Evolutionary conservation across 2,113 vertebrate species (phyloP).

Genomic region (Zeus faber): DNA sequence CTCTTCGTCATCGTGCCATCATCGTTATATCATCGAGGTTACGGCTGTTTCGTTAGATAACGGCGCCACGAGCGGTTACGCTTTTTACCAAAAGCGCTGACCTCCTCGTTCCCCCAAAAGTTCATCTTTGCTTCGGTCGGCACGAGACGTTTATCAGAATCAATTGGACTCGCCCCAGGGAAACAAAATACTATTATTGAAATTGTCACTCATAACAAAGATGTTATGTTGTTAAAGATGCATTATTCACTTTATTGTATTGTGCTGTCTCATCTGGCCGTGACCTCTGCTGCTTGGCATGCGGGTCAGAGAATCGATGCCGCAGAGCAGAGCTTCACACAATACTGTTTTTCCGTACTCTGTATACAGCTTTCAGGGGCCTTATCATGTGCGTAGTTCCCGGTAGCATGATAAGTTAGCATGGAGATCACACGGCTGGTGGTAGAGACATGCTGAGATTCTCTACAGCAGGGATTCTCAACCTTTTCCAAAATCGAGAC

Average conservation of each 20-base stretch:
- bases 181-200: background rate
- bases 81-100: constrained; percentile 31
- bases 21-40: constrained; percentile 53
- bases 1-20: constrained; percentile 39
- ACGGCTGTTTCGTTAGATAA: constrained; percentile 48
- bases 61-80: constrained; percentile 6
- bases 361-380: too few species aligned
- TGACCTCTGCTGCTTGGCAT: background rate
- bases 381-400: too few species aligned
- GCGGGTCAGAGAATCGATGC: background rate
- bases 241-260: background rate
- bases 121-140: constrained; percentile 8
- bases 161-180: constrained; percentile 13
- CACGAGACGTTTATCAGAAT: constrained; percentile 20
- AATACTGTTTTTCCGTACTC: too few species aligned
- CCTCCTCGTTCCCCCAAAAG: constrained; percentile 10
- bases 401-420: too few species aligned
- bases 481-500: too few species aligned
- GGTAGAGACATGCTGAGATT: too few species aligned
- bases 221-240: background rate
- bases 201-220: background rate
- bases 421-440: too few species aligned
- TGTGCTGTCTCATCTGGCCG: background rate
- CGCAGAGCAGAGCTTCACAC: too few species aligned
- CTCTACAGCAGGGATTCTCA: too few species aligned